Base-by-base conservation (phyloP, 2,888 invertebrate species). In the Exephanes ischioxanthus region DNA sequence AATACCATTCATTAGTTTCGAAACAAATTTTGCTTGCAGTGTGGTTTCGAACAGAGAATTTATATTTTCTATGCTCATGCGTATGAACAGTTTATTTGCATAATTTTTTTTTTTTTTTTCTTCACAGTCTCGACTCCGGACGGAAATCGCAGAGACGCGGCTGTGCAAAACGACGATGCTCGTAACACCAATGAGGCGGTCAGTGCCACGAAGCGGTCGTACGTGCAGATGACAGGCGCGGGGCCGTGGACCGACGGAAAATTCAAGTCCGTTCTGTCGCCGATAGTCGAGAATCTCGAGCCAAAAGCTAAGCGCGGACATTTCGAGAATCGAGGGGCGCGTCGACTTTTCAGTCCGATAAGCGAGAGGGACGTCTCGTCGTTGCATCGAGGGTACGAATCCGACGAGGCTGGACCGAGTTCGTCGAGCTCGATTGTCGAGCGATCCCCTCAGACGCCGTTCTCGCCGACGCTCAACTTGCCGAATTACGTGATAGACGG, bases 401-500 rank as follows among this genome's bases (percentile, higher is more conserved):
- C 91, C 11, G 90, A 93, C 75, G 91, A 92, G 75, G 88, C 91
- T 55, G 88, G 90, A 77, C 91, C 92, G 48, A 92, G 91, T 84
- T 89, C 91, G 2, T 87, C 85, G 37, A 85, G 14, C 16, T 37
- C 66, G 2, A 91, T 92, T 16, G 67, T 33, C 22, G 82, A 73
- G 22, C 76, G 75, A 67, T 33, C 82, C 22, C 78, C 72, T 26
- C 73, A 85, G 82, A 80, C 84, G 73, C 84, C 89, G 2, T 94
- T 94, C 70, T 96, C 97, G 1, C 97, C 97, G 0, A 97, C 97
- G 0, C 95, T 95, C 19, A 96, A 97, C 92, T 93, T 98, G 84
- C 98, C 98, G 0, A 97, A 98, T 94, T 98, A 95, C 90, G 97
- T 97, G 0, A 88, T 96, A 16, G 96, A 96, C 89, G 97, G 97